A percentile compares a stretch with the other conserved stretches of the same genome.
Conservation (phyloP, 1,140 invertebrate genomes). For the Campoletis sonorensis region DNA sequence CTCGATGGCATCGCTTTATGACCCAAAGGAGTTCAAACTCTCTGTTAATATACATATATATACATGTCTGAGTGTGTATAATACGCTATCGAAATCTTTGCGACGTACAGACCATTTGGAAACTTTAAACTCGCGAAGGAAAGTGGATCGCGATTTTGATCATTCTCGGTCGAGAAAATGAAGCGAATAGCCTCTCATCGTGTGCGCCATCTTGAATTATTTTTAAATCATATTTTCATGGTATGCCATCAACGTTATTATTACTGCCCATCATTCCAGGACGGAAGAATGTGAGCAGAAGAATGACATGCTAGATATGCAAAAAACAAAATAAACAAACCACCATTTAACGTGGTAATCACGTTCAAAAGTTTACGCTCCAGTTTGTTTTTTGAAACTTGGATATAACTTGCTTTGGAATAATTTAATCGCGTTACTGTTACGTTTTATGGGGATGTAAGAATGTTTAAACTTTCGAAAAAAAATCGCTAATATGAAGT, state of each 20-base stretch:
- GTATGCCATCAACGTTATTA: background rate
- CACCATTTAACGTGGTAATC: no score
- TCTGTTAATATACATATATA: conserved; percentile 12
- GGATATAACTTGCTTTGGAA: no score
- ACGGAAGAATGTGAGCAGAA: no score
- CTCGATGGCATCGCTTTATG: conserved; percentile 39
- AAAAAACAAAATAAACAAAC: no score
- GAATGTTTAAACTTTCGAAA: no score
- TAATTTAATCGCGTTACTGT: no score
- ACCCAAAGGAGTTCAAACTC: conserved; percentile 45
- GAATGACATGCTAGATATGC: no score
- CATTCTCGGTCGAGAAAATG: conserved; percentile 12
- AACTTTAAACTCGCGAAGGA: conserved; percentile 34
- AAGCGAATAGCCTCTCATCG: conserved; percentile 14
- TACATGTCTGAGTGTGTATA: conserved; percentile 7
- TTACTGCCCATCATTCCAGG: background rate
- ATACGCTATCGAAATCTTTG: conserved; percentile 38
- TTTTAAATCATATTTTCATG: conserved; percentile 1
- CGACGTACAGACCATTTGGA: conserved; percentile 23
- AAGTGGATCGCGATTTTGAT: conserved; percentile 42
- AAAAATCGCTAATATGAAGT: no score
- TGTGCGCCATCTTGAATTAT: background rate
- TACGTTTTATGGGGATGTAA: no score
- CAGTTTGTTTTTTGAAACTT: no score
- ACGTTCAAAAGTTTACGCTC: no score